These are phyloP conservation scores for Ganaspis brasiliensis DNA, from an alignment of 2,888 invertebrate genomes.

Conservation along the genomic window DNA sequence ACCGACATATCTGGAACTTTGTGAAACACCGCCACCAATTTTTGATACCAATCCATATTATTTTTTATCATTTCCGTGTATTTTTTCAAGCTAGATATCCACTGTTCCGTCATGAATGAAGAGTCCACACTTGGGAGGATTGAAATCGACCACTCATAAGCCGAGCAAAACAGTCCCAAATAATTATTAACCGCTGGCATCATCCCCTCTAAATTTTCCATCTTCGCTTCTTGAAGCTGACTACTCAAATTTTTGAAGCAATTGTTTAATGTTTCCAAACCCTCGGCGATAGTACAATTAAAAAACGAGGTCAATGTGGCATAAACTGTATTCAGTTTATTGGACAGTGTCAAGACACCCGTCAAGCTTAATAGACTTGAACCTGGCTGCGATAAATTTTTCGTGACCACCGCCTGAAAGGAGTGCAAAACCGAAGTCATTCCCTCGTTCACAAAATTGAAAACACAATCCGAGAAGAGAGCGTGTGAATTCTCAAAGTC, in stretches of 20 bases:
- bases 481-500: too few relatives aligned
- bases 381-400: too few relatives aligned
- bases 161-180: not conserved
- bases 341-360: not conserved
- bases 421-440: too few relatives aligned
- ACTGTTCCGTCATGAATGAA: not conserved
- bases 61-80: not conserved
- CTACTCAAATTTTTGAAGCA: not conserved
- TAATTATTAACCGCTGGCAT: not conserved
- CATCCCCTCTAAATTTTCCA: not conserved
- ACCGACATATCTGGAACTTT: not conserved
- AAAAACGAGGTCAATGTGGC: not conserved
- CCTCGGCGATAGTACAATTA: not conserved
- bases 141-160: not conserved
- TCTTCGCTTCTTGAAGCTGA: not conserved
- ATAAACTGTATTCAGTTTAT: not conserved
- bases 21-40: not conserved
- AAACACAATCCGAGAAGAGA: too few relatives aligned
- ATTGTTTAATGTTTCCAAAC: not conserved
- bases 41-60: not conserved
- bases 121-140: not conserved
- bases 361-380: too few relatives aligned
- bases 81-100: not conserved
- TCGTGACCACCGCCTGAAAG: too few relatives aligned
- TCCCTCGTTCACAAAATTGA: too few relatives aligned